Conservation (phyloP, 2,113 vertebrate species). For the Nothocercus nigrocapillus region DNA sequence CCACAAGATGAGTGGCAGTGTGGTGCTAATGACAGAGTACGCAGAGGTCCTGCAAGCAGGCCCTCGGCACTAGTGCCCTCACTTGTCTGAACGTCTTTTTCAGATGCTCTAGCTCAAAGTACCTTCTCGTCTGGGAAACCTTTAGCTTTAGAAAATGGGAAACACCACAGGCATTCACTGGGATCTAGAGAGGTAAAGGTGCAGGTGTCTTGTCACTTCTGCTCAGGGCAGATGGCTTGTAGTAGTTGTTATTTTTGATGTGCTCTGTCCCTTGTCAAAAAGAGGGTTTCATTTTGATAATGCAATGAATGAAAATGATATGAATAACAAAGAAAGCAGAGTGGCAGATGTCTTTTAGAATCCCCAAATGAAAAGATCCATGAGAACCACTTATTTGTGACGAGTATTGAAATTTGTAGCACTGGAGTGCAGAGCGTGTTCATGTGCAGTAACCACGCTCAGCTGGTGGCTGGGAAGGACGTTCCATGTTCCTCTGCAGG, state of each 20-base stretch:
- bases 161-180: background rate
- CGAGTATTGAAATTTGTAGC: background rate
- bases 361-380: background rate
- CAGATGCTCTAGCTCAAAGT: background rate
- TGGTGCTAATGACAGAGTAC: background rate
- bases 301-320: background rate
- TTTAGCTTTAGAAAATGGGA: background rate
- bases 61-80: background rate
- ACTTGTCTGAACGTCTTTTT: background rate
- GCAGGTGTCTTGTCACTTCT: background rate
- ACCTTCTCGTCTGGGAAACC: background rate
- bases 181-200: background rate
- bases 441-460: background rate
- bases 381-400: background rate
- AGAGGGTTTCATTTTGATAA: background rate
- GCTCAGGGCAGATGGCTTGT: background rate
- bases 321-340: background rate
- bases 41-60: background rate
- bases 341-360: background rate
- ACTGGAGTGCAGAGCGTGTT: accelerated
- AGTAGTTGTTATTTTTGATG: background rate
- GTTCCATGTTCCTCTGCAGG: background rate
- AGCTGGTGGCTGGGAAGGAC: background rate
- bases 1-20: background rate
- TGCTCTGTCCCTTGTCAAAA: background rate